Evolutionary conservation across 2,113 vertebrate species (phyloP).

Genomic region (Oreochromis niloticus): DNA sequence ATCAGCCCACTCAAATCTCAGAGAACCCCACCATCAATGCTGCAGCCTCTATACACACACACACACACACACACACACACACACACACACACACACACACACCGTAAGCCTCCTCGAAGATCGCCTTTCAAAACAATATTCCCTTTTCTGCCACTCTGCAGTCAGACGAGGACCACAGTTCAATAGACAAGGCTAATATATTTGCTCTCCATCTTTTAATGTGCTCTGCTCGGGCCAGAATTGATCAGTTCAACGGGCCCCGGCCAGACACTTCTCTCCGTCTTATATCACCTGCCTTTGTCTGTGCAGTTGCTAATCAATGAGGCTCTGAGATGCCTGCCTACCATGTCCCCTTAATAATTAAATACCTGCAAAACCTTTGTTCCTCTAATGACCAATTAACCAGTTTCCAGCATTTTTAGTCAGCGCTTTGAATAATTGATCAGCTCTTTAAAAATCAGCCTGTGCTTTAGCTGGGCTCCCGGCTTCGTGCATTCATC

Average conservation of each 20-base stretch:
- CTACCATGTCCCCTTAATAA: constrained; percentile 63
- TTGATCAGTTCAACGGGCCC: constrained; percentile 15
- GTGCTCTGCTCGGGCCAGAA: constrained; percentile 9
- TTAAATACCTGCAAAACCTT: constrained; percentile 65
- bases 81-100: background rate
- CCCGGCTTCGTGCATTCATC: constrained; percentile 52
- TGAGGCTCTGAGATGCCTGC: constrained; percentile 25
- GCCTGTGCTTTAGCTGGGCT: constrained; percentile 40
- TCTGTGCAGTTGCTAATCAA: constrained; percentile 48
- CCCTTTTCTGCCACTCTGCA: background rate
- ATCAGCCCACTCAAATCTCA: constrained; percentile 35
- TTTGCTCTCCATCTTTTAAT: constrained; percentile 37
- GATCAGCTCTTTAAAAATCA: constrained; percentile 64
- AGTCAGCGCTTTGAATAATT: constrained; percentile 67
- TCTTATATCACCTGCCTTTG: constrained; percentile 31
- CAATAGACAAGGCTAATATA: constrained; percentile 31
- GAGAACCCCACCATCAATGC: background rate
- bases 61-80: background rate
- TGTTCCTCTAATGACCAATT: constrained; percentile 76
- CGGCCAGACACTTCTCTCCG: background rate
- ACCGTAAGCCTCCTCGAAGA: background rate
- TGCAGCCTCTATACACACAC: background rate
- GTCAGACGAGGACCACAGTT: background rate
- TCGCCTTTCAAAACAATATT: constrained; percentile 13
- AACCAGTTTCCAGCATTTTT: constrained; percentile 66